A percentile compares a stretch with the other conserved stretches of the same genome.
Evolutionary conservation across 2,797 vertebrate species (phyloP).

Genomic region (Coluber constrictor): DNA sequence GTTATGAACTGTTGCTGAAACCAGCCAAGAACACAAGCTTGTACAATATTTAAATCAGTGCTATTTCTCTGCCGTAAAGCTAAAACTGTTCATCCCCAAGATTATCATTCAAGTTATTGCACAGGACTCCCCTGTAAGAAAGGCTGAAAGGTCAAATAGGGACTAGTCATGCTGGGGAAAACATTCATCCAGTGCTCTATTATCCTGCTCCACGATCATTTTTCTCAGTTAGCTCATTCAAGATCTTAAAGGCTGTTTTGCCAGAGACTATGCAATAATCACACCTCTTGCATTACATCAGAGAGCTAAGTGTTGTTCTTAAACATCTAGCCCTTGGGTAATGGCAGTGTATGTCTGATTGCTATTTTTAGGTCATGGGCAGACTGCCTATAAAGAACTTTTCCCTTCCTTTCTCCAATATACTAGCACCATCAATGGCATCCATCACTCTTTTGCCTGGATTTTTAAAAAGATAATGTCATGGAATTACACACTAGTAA

Average conservation of each 20-base stretch:
- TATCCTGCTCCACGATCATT: neutral
- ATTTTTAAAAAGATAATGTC: neutral
- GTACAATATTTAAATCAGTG: neutral
- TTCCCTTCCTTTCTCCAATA: neutral
- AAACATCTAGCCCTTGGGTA: neutral
- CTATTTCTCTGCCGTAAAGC: neutral
- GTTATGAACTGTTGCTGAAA: neutral
- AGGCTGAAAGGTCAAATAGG: neutral
- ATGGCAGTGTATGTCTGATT: neutral
- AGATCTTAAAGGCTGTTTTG: neutral
- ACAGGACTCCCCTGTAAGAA: conserved; percentile 6
- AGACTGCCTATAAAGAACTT: neutral
- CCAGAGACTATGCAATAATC: neutral
- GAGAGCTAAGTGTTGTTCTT: conserved; percentile 2
- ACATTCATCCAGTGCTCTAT: neutral
- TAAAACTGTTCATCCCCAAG: conserved; percentile 9
- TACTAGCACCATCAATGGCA: neutral
- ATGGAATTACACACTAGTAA: neutral
- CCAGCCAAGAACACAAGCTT: neutral
- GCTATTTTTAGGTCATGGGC: neutral
- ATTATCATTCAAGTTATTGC: neutral
- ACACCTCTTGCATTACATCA: conserved; percentile 18
- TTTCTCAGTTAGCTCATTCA: conserved; percentile 8
- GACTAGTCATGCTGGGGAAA: conserved; percentile 4
- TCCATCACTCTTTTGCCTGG: neutral